Conservation (phyloP, 2,113 vertebrate species). For the Panurus biarmicus region DNA sequence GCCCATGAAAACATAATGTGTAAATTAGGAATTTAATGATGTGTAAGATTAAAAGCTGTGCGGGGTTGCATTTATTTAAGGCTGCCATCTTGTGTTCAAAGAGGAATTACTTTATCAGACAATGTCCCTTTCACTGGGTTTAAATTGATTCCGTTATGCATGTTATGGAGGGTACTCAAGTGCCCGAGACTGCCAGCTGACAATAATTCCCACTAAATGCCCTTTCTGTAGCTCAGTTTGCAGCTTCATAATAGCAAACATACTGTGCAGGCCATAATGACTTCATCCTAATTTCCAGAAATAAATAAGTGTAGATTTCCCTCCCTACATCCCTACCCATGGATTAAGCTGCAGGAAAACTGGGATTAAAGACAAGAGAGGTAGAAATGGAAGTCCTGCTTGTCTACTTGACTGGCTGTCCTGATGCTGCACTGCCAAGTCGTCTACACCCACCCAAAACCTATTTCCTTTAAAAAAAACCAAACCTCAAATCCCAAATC, state of each 20-base stretch:
- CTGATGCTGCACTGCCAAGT: neutral
- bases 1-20: conserved; percentile 82
- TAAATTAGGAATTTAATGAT: conserved; percentile 88
- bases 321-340: neutral
- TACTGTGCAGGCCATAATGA: neutral
- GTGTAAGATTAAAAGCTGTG: conserved; percentile 81
- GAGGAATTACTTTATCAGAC: conserved; percentile 75
- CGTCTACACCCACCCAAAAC: neutral
- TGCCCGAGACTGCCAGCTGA: conserved; percentile 48
- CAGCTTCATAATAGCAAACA: conserved; percentile 22
- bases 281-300: conserved; percentile 23
- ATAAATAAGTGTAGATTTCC: neutral
- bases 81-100: conserved; percentile 83
- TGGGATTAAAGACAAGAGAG: neutral
- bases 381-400: neutral
- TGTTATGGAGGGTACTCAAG: conserved; percentile 51
- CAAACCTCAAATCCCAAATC: neutral
- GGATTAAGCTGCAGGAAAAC: neutral
- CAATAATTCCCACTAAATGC: conserved; percentile 30
- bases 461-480: neutral
- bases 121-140: conserved; percentile 62
- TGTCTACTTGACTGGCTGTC: neutral
- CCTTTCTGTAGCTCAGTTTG: conserved; percentile 12
- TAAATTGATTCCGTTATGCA: conserved; percentile 58
- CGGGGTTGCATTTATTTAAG: conserved; percentile 79